Conservation (phyloP, 2,888 invertebrate species). For the Arge pagana region DNA sequence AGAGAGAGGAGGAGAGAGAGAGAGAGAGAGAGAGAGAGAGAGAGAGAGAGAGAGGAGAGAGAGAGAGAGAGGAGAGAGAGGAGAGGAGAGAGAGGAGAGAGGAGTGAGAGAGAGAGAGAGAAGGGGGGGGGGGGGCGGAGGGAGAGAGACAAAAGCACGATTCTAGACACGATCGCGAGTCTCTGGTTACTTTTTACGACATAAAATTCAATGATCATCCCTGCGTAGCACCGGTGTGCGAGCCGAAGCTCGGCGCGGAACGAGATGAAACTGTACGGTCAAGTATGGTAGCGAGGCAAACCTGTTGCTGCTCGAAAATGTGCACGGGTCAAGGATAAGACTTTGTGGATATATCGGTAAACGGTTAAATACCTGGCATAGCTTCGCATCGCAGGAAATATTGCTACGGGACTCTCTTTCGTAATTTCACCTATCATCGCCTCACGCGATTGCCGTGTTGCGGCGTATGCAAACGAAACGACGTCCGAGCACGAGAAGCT, state of each 20-base stretch:
- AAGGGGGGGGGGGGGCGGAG: no score
- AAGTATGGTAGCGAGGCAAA: slow-evolving; percentile 12
- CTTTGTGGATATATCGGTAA: slow-evolving; percentile 1
- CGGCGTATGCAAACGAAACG: no score
- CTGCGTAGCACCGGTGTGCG: slow-evolving; percentile 34
- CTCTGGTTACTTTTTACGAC: slow-evolving; percentile 1
- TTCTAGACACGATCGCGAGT: background rate
- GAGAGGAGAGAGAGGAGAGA: no score
- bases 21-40: no score
- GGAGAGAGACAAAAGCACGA: no score
- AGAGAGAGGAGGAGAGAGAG: slow-evolving; percentile 6
- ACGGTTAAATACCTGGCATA: background rate
- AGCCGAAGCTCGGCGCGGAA: slow-evolving; percentile 33
- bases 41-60: no score
- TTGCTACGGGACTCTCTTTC: no score
- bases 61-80: no score
- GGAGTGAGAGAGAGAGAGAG: no score
- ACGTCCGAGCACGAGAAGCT: no score
- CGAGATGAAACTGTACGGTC: slow-evolving; percentile 15
- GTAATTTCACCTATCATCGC: no score
- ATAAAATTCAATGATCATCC: slow-evolving; percentile 15
- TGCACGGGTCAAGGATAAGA: background rate
- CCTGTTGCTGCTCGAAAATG: slow-evolving; percentile 16
- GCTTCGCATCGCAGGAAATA: background rate
- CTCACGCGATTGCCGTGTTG: no score